A percentile compares a stretch with the other conserved stretches of the same genome.
These are phyloP conservation scores for Helarctos malayanus DNA, from an alignment of 2,797 vertebrate genomes.

Conservation along the genomic window DNA sequence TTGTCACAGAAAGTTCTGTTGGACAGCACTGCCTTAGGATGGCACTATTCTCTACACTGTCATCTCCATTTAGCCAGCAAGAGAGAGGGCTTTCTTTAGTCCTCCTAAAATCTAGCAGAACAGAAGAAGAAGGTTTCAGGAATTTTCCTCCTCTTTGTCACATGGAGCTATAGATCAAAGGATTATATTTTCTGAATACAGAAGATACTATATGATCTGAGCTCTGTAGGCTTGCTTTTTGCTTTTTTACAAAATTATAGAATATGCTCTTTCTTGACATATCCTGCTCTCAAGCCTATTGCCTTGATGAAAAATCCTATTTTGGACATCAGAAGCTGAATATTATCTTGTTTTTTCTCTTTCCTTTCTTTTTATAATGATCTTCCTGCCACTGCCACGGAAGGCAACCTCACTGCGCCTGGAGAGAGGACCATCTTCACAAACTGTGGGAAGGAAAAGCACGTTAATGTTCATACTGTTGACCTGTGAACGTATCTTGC, in stretches of 20 bases:
- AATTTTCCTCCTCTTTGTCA: neutral
- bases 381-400: neutral
- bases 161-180: neutral
- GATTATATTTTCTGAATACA: slow-evolving; percentile 44
- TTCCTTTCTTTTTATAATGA: neutral
- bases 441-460: neutral
- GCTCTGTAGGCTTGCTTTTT: slow-evolving; percentile 17
- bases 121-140: neutral
- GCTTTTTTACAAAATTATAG: slow-evolving; percentile 19
- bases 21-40: rapidly evolving
- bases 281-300: neutral
- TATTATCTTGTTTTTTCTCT: slow-evolving; percentile 26
- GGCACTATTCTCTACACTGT: neutral
- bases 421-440: neutral
- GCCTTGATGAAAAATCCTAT: slow-evolving; percentile 33
- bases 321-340: slow-evolving; percentile 39
- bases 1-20: neutral
- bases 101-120: neutral
- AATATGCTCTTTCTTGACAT: slow-evolving; percentile 46
- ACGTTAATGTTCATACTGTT: neutral
- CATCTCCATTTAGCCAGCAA: neutral
- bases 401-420: neutral
- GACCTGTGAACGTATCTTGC: neutral
- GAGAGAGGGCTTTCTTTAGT: neutral
- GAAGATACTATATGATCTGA: neutral